Evolutionary conservation across 2,888 invertebrate species (phyloP), one percentile per base, ranked within the genome.

Genomic region (Agonopterix subpropinquella): DNA sequence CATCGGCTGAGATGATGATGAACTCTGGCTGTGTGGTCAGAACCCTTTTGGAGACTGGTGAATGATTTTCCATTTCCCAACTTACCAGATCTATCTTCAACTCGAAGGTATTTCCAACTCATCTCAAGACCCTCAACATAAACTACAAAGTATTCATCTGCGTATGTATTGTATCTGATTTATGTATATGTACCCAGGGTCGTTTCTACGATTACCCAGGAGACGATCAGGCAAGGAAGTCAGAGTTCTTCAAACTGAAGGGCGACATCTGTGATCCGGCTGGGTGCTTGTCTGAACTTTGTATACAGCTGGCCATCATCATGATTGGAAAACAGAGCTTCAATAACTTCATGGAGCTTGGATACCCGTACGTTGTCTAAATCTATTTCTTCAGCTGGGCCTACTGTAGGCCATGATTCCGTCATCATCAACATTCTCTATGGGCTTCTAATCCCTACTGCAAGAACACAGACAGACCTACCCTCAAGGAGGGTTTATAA

Each of bases 321-420:
- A 97, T 98, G 96, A 93, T 98, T 44, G 98, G 98, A 28, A 98
- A 98, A 70, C 98, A 98, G 76, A 92, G 95, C 59, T 93, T 96
- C 81, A 98, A 97, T 72, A 98, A 98, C 79, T 93, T 97, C 64
- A 91, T 97, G 59, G 98, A 98, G 78, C 91, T 98, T 45, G 90
- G 96, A 46, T 93, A 95, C 70, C 98, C 98, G 92, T 95, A 78
- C 91, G 94, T 91, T 58, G 4, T 7, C 5, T 28, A 28, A 28
- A 7, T 28, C 0, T 28, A 1, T 28, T 28, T 28, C 28, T 28
- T 28, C 28, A 28, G n/a, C n/a, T n/a, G n/a, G 28, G 5, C 28
- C 5, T 28, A 28, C n/a, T n/a, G 5, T 39, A 39, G 10, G n/a
- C 9, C n/a, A 4, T 18, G 2, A 18, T 37, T 8, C n/a, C 37